These are phyloP conservation scores for Alsophila aescularia DNA, from an alignment of 2,888 invertebrate genomes.

Conservation along the genomic window DNA sequence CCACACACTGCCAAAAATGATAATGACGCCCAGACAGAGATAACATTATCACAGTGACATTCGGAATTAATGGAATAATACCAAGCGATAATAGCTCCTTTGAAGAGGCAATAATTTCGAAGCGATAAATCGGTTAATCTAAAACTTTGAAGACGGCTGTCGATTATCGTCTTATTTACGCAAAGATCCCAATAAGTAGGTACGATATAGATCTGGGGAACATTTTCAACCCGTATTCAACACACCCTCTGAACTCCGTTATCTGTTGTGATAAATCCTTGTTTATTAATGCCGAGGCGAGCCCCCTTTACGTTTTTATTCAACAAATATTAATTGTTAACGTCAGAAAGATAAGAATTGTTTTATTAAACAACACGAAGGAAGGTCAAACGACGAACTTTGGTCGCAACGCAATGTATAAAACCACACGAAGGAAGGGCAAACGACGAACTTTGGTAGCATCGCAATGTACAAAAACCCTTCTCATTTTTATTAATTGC, in stretches of 20 bases:
- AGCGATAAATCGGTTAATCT: constrained; percentile 10
- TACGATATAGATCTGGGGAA: constrained; percentile 9
- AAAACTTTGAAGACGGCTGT: constrained; percentile 5
- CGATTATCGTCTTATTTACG: neutral
- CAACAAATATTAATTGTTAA: constrained; percentile 18
- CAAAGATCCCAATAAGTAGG: neutral
- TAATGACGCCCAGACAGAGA: constrained; percentile 29
- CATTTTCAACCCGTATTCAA: neutral
- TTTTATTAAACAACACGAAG: constrained; percentile 2
- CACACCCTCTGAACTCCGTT: constrained; percentile 28
- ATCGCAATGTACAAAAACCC: too few relatives aligned
- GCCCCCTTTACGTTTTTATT: constrained; percentile 29
- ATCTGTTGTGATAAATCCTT: constrained; percentile 20
- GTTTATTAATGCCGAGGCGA: constrained; percentile 23
- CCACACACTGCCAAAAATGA: constrained; percentile 27
- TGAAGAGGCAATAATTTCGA: constrained; percentile 6
- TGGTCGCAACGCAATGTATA: constrained; percentile 1
- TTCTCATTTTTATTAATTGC: too few relatives aligned
- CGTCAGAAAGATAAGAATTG: constrained; percentile 13
- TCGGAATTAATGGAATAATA: constrained; percentile 30
- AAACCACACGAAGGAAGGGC: too few relatives aligned
- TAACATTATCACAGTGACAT: constrained; percentile 26
- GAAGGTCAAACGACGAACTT: constrained; percentile 20
- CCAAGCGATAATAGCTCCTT: constrained; percentile 25
- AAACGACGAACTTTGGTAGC: too few relatives aligned